A percentile compares a stretch with the other conserved stretches of the same genome.
Evolutionary conservation across 1,140 invertebrate genomes (phyloP).

Genomic region (Papilio xuthus): DNA sequence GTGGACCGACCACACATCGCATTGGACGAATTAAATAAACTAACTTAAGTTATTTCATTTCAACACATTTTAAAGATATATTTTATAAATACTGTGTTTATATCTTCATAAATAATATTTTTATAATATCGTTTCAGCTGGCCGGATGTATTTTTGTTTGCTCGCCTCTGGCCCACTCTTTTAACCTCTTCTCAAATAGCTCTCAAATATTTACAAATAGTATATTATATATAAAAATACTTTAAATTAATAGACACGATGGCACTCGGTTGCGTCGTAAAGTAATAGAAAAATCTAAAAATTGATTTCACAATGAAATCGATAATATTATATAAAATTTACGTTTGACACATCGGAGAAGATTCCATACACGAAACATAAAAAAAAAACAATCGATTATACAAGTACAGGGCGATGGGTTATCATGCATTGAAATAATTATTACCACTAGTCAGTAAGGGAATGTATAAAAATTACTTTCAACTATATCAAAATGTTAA

Average conservation of each 20-base stretch:
- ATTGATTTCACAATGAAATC: conserved; percentile 22
- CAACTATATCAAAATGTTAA: conserved; percentile 69
- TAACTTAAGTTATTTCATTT: conserved; percentile 46
- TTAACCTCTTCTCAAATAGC: conserved; percentile 53
- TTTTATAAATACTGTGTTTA: conserved; percentile 47
- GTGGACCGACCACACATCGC: conserved; percentile 50
- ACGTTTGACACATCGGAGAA: conserved; percentile 57
- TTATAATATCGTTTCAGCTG: conserved; percentile 54
- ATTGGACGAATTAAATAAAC: conserved; percentile 63
- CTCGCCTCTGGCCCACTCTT: conserved; percentile 63
- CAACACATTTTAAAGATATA: conserved; percentile 44
- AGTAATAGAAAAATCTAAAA: conserved; percentile 49
- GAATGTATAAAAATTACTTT: conserved; percentile 77
- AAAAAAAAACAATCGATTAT: conserved; percentile 43
- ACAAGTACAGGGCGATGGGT: conserved; percentile 15
- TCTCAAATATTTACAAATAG: conserved; percentile 73
- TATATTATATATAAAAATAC: conserved; percentile 68
- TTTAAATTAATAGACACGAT: conserved; percentile 73
- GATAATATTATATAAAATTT: conserved; percentile 32
- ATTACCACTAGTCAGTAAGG: conserved; percentile 60
- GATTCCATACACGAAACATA: conserved; percentile 40
- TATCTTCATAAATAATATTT: conserved; percentile 46
- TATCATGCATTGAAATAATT: conserved; percentile 26
- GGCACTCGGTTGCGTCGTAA: conserved; percentile 76
- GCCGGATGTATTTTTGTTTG: conserved; percentile 68